Conservation (phyloP, 1,140 invertebrate genomes). For the Andricus grossulariae region DNA sequence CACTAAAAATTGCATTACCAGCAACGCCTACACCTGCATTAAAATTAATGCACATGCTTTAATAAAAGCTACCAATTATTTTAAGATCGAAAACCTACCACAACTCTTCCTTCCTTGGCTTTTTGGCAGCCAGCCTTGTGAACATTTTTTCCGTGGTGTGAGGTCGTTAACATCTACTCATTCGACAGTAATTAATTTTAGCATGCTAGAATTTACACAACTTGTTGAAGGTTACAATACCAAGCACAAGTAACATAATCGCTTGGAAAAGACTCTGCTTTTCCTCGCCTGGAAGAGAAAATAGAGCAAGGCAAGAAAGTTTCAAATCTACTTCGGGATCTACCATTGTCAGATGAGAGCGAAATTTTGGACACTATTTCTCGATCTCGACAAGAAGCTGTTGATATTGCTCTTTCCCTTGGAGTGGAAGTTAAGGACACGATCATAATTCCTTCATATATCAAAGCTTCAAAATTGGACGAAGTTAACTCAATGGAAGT, state of each 20-base stretch:
- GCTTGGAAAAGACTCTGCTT: neutral
- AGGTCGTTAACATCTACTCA: no score
- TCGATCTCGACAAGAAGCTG: no score
- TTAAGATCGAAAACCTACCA: neutral
- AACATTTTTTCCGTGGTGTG: conserved; percentile 4
- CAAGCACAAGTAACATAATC: neutral
- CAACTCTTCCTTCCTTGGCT: neutral
- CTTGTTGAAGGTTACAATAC: neutral
- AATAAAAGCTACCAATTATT: conserved; percentile 10
- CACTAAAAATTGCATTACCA: neutral
- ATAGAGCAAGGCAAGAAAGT: neutral
- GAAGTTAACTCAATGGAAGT: neutral
- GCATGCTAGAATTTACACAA: neutral
- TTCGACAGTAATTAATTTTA: neutral
- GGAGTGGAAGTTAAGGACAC: neutral
- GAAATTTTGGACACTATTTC: neutral
- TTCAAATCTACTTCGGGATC: neutral
- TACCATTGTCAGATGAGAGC: neutral
- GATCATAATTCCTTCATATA: neutral
- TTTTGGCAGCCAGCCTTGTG: neutral
- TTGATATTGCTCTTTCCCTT: neutral
- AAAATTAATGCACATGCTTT: conserved; percentile 1
- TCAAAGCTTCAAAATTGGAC: neutral
- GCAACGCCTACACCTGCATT: no score
- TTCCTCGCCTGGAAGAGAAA: neutral